Conservation (phyloP, 2,888 invertebrate species). For the Sarcophaga subvicina region DNA sequence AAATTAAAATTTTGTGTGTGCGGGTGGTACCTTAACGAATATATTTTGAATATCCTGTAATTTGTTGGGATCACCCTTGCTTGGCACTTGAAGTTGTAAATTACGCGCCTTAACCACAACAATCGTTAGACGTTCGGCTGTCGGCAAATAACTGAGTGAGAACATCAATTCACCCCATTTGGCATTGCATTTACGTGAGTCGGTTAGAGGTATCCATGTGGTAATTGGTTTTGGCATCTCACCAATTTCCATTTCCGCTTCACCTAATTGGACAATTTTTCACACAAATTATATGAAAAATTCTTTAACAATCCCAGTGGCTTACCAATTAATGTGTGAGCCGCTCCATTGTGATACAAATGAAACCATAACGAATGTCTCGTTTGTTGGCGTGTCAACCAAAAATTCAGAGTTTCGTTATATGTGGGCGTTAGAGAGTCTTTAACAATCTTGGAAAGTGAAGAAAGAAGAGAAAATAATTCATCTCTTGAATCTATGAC, state of each 20-base stretch:
- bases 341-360: constrained; percentile 86
- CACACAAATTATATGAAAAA: neutral
- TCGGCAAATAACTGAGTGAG: constrained; percentile 91
- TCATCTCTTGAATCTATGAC: neutral
- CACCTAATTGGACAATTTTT: constrained; percentile 81
- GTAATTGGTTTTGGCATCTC: constrained; percentile 87
- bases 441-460: constrained; percentile 83
- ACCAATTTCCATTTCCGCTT: constrained; percentile 86
- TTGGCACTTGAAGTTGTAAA: constrained; percentile 83
- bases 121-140: constrained; percentile 89
- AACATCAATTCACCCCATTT: constrained; percentile 91
- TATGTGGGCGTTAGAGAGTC: constrained; percentile 88
- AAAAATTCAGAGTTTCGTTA: constrained; percentile 89
- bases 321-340: constrained; percentile 84
- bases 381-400: constrained; percentile 84
- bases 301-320: neutral
- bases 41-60: constrained; percentile 84
- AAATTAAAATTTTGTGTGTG: neutral
- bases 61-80: constrained; percentile 60
- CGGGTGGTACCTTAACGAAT: constrained; percentile 86
- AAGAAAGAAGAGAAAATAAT: neutral
- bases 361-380: constrained; percentile 86
- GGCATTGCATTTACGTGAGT: constrained; percentile 86
- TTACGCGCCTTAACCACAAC: constrained; percentile 88
- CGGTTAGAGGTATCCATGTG: constrained; percentile 90